Evolutionary conservation across 2,888 invertebrate species (phyloP), one percentile per base, ranked within the genome.

Genomic region (Mimachlamys varia): DNA sequence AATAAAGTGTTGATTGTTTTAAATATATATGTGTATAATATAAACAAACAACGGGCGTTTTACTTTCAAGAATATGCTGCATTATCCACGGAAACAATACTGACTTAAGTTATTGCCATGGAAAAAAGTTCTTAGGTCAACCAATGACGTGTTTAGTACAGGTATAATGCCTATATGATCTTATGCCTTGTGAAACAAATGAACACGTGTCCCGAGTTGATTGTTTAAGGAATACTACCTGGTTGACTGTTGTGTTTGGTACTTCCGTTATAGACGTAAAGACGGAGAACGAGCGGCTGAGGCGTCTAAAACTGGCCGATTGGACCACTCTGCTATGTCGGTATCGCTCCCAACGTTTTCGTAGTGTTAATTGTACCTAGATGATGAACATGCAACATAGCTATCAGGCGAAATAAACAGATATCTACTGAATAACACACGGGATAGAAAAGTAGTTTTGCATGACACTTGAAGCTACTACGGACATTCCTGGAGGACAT

Each of bases 201-300:
- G 2, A 4, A 58, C 1, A 2, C 22, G 22, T 10, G 19, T 13
- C 17, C 19, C 12, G 5, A 5, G 53, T 15, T 53, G 62, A 62
- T 2, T 4, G 7, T 19, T 58, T 22, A n/a, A 19, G 33, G 12
- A 15, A 49, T 50, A 76, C 49, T 92, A 93, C 93, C 92, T 93
- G 93, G 50, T 58, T 88, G 15, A 89, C 88, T n/a, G 91, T 88
- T 58, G 90, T 89, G 88, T 93, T 93, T 58, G 94, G 93, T 38
- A 95, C 94, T 92, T 95, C 95, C 13, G 94, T 95, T 90, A 95
- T 92, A 87, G 95, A 95, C 27, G 95, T 95, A 91, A 95, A 95
- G 88, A 94, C 93, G 90, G 95, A 95, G 91, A 94, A 92, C 19
- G 95, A 95, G 38, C 95, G 93, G 90, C 95, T 95, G 91, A 95